Evolutionary conservation across 2,888 invertebrate species (phyloP), one percentile per base, ranked within the genome.

Genomic region (Harpagoxenus sublaevis): DNA sequence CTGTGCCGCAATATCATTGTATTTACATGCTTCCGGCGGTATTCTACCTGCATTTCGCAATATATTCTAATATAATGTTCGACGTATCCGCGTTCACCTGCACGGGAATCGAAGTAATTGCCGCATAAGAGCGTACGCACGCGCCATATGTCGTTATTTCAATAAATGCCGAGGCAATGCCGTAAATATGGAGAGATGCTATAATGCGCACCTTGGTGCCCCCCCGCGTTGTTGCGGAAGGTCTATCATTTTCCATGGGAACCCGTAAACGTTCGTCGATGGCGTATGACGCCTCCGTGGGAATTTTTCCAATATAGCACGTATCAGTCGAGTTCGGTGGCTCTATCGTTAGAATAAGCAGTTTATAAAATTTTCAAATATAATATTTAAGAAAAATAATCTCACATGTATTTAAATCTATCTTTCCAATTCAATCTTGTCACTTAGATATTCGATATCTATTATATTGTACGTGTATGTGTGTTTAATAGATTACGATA

Each of bases 241-340:
- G 83, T 84, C 89, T 93, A 90, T 92, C 92, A 92, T 93, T 92
- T 92, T 86, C 89, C 81, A 86, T 88, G 89, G 89, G 88, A 89
- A 88, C 89, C 86, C 84, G 85, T 90, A 88, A 90, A 90, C 85
- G 86, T 66, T 88, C 63, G 83, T 86, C 84, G 84, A 87, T 88
- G 85, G 78, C 28, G 79, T 53, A 77, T 65, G 55, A 86, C 79
- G 77, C 74, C 75, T 87, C 84, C 90, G 92, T 92, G 92, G 88
- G 92, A 92, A 91, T 79, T 82, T 78, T 79, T 35, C 73, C 48
- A 35, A 73, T 23, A 23, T 15, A 8, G 28, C 12, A 48, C 18
- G 5, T 48, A 73, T 73, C 42, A 48, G 2, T 0, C 35, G 15
- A 12, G 28, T 78, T 10, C 6, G 35, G n/a, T 28, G n/a, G 28